Base-by-base conservation (phyloP, 2,797 vertebrate genomes). In the Hybognathus amarus region DNA sequence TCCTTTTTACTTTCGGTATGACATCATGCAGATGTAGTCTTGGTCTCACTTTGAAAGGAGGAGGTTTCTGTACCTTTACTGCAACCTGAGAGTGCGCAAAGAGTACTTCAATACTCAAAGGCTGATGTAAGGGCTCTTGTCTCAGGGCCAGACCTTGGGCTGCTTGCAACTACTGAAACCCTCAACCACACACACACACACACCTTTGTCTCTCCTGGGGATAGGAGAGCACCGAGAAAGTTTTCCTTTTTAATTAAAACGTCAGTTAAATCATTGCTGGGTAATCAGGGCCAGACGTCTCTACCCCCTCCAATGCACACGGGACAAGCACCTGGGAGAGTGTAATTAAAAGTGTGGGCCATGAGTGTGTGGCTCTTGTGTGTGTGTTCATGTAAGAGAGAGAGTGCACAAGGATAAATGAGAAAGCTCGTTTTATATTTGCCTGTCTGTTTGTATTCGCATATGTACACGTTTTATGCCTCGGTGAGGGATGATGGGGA, bases 191-290 rank as follows among this genome's bases (percentile, higher is more conserved):
- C 54, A 64, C 36, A 66, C 64, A 81, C 64, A 82, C 66, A 73
- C 69, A 77, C 79, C 36, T 18, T n/a, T 85, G 82, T 92, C 92
- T 91, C 91, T 93, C 85, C 89, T 88, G 77, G 89, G 90, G 91
- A 94, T 91, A 93, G 91, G 87, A 90, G 92, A 88, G 88, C 90
- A 90, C 86, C 89, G 88, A 83, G 87, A 93, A 94, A 93, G 91
- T 94, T 93, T 94, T 93, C 91, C 90, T 90, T 94, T n/a, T 95
- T 95, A 94, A 95, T 96, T 95, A 95, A 95, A 95, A 93, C 90
- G 94, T 94, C 94, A 94, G 93, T 93, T 94, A 94, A 95, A 95
- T 95, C 93, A 95, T 93, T 92, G 92, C 91, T 88, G 90, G 90
- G 93, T 95, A 95, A 94, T 95, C 93, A 93, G 91, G 89, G 90